Base-by-base conservation (phyloP, 2,888 invertebrate species). In the Ptychoptera albimana region DNA sequence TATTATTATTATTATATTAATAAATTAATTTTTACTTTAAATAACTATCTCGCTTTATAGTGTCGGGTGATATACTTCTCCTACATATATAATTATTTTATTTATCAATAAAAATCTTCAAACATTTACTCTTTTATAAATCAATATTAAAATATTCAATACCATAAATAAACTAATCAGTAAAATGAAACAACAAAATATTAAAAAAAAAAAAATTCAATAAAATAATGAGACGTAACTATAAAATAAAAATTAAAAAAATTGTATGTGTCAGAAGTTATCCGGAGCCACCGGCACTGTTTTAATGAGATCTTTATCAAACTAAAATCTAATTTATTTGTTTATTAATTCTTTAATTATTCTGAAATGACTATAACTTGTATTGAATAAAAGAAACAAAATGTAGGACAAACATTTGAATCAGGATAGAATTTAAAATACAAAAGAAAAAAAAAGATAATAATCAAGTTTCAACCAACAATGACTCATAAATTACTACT, bases 281-380 rank as follows among this genome's bases (percentile, higher is more conserved):
- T 47, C 45, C 40, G 45, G 47, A 48, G 47, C 47, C 47, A 48
- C 47, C 42, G 45, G 36, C 45, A 48, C 43, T 35, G 38, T 44
- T 36, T 42, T 32, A 30, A 15, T 38, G 38, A 36, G 2, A 36
- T 36, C 12, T 36, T 36, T n/a, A 36, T 36, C 12, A 11, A 36
- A 37, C 23, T n/a, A 36, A 39, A 38, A 38, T 8, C 13, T 30
- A 35, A 39, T 29, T 14, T 12, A 45, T 12, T 30, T 4, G 11
- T 41, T 32, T 42, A 11, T 41, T 41, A 15, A 41, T 6, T 32
- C 10, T 31, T 41, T 9, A 41, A 35, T 35, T 41, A 16, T 15
- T 15, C n/a, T 15, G 9, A 40, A 11, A 13, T 11, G 29, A 30
- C 12, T n/a, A 12, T n/a, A 15, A 16, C 8, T 15, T 4, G 12